Evolutionary conservation across 2,113 vertebrate genomes (phyloP), one percentile per base, ranked within the genome.

Genomic region (Mormyrus lacerda): DNA sequence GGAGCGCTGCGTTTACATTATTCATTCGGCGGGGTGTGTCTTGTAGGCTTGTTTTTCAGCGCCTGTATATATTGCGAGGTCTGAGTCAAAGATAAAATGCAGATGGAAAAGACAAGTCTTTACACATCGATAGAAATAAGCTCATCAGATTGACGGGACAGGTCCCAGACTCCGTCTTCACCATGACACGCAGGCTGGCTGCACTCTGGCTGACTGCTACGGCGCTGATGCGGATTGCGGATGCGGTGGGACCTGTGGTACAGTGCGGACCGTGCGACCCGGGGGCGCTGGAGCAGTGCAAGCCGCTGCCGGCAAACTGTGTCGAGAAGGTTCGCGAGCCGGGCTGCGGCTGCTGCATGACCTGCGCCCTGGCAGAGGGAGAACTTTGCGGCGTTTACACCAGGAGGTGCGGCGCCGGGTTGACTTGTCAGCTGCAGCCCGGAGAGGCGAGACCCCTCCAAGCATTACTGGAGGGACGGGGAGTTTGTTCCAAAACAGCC

Each of bases 291-390:
- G 95, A 96, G 55, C 94, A 95, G 91, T 98, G 97, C 95, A 95
- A 95, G 88, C 97, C 97, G 4, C 89, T 96, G 88, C 94, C 95
- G 88, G 91, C 95, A 19, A 95, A 95, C 79, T 98, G 97, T 93
- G 88, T 95, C 2, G 97, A 98, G 92, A 92, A 91, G 44, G 97
- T 98, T 90, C 96, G 96, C 17, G 97, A 98, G 89, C 97, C 97
- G 0, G 97, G 97, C 91, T 99, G 98, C 92, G 97, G 98, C 91
- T 99, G 98, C 94, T 99, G 98, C 95, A 53, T 97, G 94, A 97
- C 97, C 1, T 99, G 98, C 92, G 97, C 98, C 65, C 94, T 97
- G 84, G 92, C 89, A 0, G 90, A 89, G 87, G 97, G 97, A 3
- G 95, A 96, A 89, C 90, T 93, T 15, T 99, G 98, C 94, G 98